A percentile compares a stretch with the other conserved stretches of the same genome.
Conservation (phyloP, 2,888 invertebrate species). For the Achlya flavicornis region DNA sequence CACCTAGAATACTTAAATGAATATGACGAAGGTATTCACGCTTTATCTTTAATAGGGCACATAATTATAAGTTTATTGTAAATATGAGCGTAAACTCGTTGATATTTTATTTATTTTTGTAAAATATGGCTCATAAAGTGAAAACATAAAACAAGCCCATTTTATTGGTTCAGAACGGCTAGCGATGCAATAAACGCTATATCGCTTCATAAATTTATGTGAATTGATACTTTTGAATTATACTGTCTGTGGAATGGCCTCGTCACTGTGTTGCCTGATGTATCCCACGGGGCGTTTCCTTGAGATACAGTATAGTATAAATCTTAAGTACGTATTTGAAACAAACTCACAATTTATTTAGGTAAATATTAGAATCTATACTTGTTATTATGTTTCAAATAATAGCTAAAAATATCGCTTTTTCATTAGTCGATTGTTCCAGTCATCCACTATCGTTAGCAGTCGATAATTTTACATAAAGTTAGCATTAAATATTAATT, state of each 20-base stretch:
- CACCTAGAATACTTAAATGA: neutral
- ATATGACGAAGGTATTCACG: neutral
- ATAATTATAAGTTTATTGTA: neutral
- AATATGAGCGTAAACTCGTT: conserved; percentile 45
- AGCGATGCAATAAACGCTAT: conserved; percentile 65
- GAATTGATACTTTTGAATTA: conserved; percentile 65
- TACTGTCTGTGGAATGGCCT: conserved; percentile 34
- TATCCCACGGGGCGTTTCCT: neutral
- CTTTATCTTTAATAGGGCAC: conserved; percentile 40
- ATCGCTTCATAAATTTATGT: conserved; percentile 68
- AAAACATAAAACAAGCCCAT: conserved; percentile 66
- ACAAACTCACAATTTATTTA: neutral
- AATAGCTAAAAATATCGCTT: no score
- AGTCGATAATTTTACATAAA: no score
- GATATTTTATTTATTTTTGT: conserved; percentile 67
- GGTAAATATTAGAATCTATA: neutral
- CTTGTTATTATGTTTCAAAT: no score
- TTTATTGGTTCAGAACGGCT: conserved; percentile 68
- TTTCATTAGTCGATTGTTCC: no score
- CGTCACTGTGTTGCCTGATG: conserved; percentile 36
- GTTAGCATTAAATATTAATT: no score
- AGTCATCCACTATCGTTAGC: no score
- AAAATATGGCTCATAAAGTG: conserved; percentile 75
- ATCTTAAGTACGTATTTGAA: neutral
- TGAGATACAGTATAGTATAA: neutral